These are phyloP conservation scores for Tenualosa ilisha DNA, from an alignment of 2,797 vertebrate genomes.

Conservation along the genomic window DNA sequence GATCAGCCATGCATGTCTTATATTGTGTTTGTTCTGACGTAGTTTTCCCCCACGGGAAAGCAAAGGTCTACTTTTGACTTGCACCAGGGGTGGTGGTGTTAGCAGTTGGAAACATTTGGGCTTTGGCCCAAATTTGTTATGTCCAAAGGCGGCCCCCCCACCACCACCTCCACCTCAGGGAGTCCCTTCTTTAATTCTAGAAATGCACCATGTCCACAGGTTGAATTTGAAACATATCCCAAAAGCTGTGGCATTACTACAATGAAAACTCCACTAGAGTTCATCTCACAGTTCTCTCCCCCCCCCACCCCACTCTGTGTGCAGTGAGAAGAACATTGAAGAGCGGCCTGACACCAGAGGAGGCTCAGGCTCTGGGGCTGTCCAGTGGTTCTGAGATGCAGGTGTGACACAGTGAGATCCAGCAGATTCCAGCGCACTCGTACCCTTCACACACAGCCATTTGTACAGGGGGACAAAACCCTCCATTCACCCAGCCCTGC, in stretches of 20 bases:
- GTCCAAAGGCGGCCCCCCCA: not conserved
- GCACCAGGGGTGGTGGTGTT: not conserved
- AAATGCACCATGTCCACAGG: no score
- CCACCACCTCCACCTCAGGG: no score
- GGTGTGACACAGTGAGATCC: slow-evolving; percentile 74
- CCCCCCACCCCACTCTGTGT: slow-evolving; percentile 9
- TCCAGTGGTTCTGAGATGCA: slow-evolving; percentile 91
- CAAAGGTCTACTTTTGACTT: not conserved
- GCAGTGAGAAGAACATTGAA: slow-evolving; percentile 94
- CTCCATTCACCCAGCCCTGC: not conserved
- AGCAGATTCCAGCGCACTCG: not conserved
- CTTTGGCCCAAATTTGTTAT: not conserved
- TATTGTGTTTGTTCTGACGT: not conserved
- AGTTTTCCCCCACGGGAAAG: not conserved
- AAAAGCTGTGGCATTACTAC: not conserved
- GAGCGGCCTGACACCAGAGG: slow-evolving; percentile 90
- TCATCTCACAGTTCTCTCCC: slow-evolving; percentile 1
- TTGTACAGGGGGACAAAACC: not conserved
- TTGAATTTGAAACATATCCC: no score
- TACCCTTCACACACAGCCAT: not conserved
- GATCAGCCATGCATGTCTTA: slow-evolving; percentile 1
- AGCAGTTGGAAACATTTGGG: not conserved
- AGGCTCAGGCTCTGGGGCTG: slow-evolving; percentile 91
- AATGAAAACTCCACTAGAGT: not conserved
- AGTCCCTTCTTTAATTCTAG: no score